phyloP scores from a whole-genome alignment of 2,888 invertebrate genomes.

The Drosophila tripunctata region DNA sequence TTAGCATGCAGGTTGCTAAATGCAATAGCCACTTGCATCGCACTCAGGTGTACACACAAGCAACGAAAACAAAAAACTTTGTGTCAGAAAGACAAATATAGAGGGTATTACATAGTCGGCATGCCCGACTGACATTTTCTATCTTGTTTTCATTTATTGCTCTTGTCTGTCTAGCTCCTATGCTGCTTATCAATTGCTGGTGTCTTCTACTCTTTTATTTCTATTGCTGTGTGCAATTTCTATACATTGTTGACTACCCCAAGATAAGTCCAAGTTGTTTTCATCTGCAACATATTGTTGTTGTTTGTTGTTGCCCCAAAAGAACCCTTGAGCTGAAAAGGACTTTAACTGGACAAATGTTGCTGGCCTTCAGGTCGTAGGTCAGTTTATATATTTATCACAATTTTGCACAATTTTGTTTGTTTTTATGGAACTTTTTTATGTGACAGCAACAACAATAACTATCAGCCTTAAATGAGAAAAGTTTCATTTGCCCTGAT shows the following conservation, averaged over 20 bases:
- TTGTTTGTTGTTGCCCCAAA: conserved; percentile 18
- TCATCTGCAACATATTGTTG: conserved; percentile 34
- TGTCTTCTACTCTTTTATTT: conserved; percentile 29
- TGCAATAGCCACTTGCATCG: no score
- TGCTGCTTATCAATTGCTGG: conserved; percentile 49
- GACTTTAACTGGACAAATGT: conserved; percentile 30
- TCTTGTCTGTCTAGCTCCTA: conserved; percentile 1
- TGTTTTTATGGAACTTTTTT: conserved; percentile 19
- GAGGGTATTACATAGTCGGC: no score
- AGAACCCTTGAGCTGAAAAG: conserved; percentile 10
- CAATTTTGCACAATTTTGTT: conserved; percentile 26
- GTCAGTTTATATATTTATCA: conserved; percentile 54
- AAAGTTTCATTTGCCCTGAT: conserved; percentile 57
- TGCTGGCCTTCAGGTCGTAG: conserved; percentile 30
- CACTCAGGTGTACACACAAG: no score
- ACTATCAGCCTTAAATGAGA: conserved; percentile 35
- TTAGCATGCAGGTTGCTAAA: no score
- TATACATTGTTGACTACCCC: conserved; percentile 35
- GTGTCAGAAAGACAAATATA: no score
- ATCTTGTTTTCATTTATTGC: conserved; percentile 18
- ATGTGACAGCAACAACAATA: conserved; percentile 31
- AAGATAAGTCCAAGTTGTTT: conserved; percentile 29
- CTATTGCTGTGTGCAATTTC: conserved; percentile 8
- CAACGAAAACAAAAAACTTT: no score
- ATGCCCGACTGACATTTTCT: no score